These are phyloP conservation scores for Phrynocephalus versicolor DNA, from an alignment of 2,113 vertebrate species.

Conservation along the genomic window DNA sequence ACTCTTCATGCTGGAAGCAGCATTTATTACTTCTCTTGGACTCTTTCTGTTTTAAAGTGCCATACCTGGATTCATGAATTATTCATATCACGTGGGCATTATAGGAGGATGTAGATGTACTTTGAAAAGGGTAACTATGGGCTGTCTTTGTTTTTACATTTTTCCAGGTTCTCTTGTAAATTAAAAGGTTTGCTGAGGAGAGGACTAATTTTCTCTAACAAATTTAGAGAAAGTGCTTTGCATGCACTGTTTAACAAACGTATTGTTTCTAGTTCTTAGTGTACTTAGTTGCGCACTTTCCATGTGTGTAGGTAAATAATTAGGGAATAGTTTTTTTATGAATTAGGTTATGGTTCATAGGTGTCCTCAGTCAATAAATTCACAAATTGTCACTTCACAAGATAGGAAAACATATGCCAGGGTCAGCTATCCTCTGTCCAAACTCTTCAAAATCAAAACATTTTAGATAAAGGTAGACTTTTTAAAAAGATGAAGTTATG, in stretches of 20 bases:
- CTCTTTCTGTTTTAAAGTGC: slow-evolving; percentile 35
- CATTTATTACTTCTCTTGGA: slow-evolving; percentile 4
- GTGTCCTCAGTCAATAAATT: neutral
- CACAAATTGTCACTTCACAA: neutral
- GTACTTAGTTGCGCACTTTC: neutral
- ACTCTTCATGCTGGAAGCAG: slow-evolving; percentile 36
- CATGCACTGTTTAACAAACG: neutral
- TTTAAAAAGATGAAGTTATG: no score
- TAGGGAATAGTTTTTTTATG: neutral
- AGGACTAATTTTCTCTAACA: slow-evolving; percentile 21
- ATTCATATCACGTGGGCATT: slow-evolving; percentile 58
- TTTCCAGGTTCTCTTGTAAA: slow-evolving; percentile 38
- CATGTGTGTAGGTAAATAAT: neutral
- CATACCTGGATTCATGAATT: slow-evolving; percentile 62
- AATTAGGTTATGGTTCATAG: no score
- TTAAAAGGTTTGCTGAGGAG: slow-evolving; percentile 48
- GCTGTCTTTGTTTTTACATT: neutral
- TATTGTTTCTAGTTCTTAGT: neutral
- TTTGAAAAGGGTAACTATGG: slow-evolving; percentile 38
- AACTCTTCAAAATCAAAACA: neutral
- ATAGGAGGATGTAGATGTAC: slow-evolving; percentile 37
- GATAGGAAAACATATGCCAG: neutral
- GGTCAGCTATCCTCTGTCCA: neutral
- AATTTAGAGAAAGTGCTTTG: neutral
- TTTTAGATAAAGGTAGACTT: neutral